A percentile compares a stretch with the other conserved stretches of the same genome.
These are phyloP conservation scores for Galaxea fascicularis DNA, from an alignment of 92 coral and sea anemone species.

Conservation along the genomic window DNA sequence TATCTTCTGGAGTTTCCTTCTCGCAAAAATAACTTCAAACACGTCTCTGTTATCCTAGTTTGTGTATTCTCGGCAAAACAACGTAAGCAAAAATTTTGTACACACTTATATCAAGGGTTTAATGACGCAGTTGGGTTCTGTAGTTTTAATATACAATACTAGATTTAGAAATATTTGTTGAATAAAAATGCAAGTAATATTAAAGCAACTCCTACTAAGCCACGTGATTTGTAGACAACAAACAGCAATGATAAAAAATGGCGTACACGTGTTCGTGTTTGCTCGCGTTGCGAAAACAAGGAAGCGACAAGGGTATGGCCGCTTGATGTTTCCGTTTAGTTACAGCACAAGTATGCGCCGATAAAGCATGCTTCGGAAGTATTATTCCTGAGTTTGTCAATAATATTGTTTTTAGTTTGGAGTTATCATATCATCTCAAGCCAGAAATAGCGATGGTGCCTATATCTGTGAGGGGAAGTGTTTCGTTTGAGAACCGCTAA, in stretches of 20 bases:
- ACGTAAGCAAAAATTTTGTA: not conserved
- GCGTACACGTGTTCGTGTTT: not conserved
- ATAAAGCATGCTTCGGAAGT: constrained; percentile 29
- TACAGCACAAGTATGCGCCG: constrained; percentile 1
- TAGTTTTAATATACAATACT: not conserved
- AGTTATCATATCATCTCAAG: not conserved
- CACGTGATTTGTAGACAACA: not conserved
- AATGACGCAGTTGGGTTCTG: not conserved
- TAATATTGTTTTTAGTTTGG: constrained; percentile 5
- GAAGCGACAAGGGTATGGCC: not conserved
- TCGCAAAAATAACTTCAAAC: constrained; percentile 42
- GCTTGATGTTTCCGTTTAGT: not conserved
- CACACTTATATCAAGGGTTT: not conserved
- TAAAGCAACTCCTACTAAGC: not conserved
- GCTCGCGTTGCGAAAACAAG: not conserved
- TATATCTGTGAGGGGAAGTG: constrained; percentile 21
- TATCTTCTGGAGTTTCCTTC: constrained; percentile 7
- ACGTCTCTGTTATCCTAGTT: not conserved
- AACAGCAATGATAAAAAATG: no score
- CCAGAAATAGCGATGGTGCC: constrained; percentile 2
- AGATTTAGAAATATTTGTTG: not conserved
- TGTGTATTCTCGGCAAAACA: constrained; percentile 9
- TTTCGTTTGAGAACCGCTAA: not conserved
- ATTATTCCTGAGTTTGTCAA: not conserved
- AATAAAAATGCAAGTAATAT: not conserved